Conservation (phyloP, 2,113 vertebrate genomes). For the Phyllostomus hastatus region DNA sequence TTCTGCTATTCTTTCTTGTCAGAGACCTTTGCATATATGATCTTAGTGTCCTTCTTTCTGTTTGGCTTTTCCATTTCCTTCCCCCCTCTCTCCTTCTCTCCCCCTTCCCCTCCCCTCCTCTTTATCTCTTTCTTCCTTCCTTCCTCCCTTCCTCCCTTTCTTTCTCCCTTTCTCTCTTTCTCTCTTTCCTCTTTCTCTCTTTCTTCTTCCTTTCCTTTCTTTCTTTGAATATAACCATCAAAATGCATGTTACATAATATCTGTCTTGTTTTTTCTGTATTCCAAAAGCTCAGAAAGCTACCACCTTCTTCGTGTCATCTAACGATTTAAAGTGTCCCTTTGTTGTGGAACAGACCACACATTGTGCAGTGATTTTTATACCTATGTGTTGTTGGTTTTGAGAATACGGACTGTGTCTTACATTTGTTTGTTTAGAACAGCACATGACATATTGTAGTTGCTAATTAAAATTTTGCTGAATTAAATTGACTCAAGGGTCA, state of each 20-base stretch:
- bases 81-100: no score
- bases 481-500: background rate
- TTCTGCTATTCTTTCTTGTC: background rate
- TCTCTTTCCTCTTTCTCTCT: background rate
- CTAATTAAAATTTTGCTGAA: background rate
- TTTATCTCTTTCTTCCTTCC: background rate
- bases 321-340: background rate
- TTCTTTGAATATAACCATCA: background rate
- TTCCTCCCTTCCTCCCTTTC: no score
- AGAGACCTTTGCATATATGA: background rate
- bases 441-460: background rate
- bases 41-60: background rate
- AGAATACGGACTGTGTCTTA: background rate
- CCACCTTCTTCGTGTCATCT: background rate
- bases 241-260: background rate
- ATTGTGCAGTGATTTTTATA: background rate
- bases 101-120: no score
- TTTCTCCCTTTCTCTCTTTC: rapidly evolving
- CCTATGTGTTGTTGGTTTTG: background rate
- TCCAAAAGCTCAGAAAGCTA: background rate
- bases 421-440: background rate
- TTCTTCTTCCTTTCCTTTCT: background rate
- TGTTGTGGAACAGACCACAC: background rate
- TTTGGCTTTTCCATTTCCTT: background rate
- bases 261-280: background rate